phyloP scores from a whole-genome alignment of 2,888 invertebrate species.

The Eulithis testata region DNA sequence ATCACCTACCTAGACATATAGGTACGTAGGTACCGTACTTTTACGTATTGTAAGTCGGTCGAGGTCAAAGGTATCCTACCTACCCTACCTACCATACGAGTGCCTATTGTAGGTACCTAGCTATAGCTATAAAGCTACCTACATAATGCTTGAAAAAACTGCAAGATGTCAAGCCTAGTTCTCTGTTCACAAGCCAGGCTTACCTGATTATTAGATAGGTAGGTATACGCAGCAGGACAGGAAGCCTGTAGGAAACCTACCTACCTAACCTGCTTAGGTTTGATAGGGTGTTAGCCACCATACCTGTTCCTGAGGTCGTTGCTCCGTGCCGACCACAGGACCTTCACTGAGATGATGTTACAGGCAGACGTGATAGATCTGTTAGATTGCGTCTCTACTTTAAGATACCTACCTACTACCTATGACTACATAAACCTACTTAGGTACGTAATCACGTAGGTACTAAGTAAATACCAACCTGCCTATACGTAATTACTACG shows the following conservation, averaged over 20 bases:
- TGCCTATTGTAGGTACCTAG: neutral
- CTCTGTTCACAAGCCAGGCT: neutral
- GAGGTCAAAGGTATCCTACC: constrained; percentile 3
- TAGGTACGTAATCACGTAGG: neutral
- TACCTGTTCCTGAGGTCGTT: constrained; percentile 54
- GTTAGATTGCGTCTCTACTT: too few relatives aligned
- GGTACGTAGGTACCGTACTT: too few relatives aligned
- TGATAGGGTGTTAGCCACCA: constrained; percentile 39
- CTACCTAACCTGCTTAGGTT: constrained; percentile 32
- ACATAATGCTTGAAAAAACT: neutral
- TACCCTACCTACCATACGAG: constrained; percentile 3
- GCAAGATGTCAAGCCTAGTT: neutral
- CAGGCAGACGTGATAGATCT: constrained; percentile 4
- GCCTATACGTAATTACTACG: neutral
- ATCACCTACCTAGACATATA: too few relatives aligned
- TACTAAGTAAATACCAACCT: neutral
- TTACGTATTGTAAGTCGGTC: too few relatives aligned
- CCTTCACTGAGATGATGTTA: constrained; percentile 40
- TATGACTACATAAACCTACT: neutral
- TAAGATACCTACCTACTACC: neutral
- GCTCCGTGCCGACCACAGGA: constrained; percentile 43
- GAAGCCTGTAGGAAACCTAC: neutral
- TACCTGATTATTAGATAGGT: too few relatives aligned
- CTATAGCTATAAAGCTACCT: neutral
- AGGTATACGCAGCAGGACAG: too few relatives aligned